Evolutionary conservation across 2,113 vertebrate species (phyloP).

Genomic region (Crotalus viridis): DNA sequence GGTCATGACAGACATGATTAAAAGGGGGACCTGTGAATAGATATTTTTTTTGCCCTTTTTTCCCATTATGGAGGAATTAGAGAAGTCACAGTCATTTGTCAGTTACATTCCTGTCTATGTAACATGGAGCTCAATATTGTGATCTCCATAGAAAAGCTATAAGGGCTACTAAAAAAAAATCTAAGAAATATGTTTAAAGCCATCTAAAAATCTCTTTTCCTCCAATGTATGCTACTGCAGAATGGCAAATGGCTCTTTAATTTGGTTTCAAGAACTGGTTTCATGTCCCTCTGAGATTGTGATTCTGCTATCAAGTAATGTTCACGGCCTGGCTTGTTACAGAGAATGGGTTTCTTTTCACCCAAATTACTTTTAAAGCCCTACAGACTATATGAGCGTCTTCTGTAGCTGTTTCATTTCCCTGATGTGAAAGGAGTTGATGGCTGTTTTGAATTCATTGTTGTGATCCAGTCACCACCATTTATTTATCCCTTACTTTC

Average conservation of each 20-base stretch:
- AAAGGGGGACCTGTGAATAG: not conserved
- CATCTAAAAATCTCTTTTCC: not conserved
- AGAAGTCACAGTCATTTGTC: not conserved
- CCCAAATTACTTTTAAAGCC: constrained; percentile 3
- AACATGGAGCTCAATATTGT: not conserved
- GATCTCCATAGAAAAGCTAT: not conserved
- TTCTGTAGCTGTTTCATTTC: not conserved
- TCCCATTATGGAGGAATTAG: not conserved
- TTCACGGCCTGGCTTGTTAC: not conserved
- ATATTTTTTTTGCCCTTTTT: not conserved
- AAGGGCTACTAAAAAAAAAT: not conserved
- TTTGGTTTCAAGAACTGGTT: not conserved
- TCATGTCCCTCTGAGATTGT: not conserved
- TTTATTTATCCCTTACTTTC: not conserved
- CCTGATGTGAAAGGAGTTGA: not conserved
- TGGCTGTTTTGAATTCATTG: not conserved
- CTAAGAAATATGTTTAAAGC: not conserved
- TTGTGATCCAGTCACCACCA: not conserved
- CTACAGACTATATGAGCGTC: not conserved
- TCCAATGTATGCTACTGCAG: not conserved
- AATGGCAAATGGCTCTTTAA: not conserved
- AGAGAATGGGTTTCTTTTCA: not conserved
- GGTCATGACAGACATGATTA: not conserved
- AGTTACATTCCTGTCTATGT: not conserved
- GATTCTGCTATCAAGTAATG: not conserved